Conservation (phyloP, 2,888 invertebrate genomes). For the Eilema depressum region DNA sequence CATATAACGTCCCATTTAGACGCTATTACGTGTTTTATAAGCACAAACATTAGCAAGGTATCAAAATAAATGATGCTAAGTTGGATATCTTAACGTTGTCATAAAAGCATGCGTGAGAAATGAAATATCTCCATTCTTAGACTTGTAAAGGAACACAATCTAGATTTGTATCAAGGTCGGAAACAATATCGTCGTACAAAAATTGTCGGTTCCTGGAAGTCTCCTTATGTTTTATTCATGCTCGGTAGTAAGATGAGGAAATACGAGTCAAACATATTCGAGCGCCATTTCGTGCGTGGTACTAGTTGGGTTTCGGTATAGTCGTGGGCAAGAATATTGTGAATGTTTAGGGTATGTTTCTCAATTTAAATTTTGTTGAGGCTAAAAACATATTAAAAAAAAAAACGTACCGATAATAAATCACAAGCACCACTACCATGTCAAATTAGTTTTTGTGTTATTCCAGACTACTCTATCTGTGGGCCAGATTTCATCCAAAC, state of each 20-base stretch:
- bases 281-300: slow-evolving; percentile 58
- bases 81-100: slow-evolving; percentile 14
- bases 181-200: slow-evolving; percentile 59
- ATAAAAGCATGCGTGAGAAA: slow-evolving; percentile 19
- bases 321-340: slow-evolving; percentile 19
- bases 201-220: slow-evolving; percentile 55
- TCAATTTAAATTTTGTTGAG: neutral
- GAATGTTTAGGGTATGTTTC: neutral
- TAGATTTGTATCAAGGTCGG: slow-evolving; percentile 57
- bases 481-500: too few relatives aligned
- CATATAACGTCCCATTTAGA: slow-evolving; percentile 30
- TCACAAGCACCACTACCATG: too few relatives aligned
- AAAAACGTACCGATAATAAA: too few relatives aligned
- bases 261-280: slow-evolving; percentile 59
- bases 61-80: slow-evolving; percentile 21
- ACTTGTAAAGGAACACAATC: slow-evolving; percentile 46
- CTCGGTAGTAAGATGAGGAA: slow-evolving; percentile 61
- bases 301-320: slow-evolving; percentile 47
- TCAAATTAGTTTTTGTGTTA: too few relatives aligned
- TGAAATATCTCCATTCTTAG: slow-evolving; percentile 24
- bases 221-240: slow-evolving; percentile 71
- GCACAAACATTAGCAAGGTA: slow-evolving; percentile 21
- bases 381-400: neutral
- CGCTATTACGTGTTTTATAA: slow-evolving; percentile 29
- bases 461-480: too few relatives aligned